Base-by-base conservation (phyloP, 2,888 invertebrate genomes). In the Leucozona laternaria region DNA sequence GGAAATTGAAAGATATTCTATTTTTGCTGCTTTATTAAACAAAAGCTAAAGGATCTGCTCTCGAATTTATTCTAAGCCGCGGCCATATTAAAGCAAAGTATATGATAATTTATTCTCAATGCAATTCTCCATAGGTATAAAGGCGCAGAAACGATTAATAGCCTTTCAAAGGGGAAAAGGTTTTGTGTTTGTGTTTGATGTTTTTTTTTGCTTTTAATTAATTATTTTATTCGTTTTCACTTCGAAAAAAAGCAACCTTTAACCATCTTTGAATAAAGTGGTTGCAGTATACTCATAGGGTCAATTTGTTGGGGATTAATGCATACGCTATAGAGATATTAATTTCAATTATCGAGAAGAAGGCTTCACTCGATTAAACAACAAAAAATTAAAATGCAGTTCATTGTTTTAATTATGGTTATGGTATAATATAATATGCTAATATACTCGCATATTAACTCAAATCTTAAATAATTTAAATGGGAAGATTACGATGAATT, bases 111-210 rank as follows among this genome's bases (percentile, higher is more conserved):
- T 68, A 25, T 53, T 50, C 5, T 45, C 20, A 20, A 28, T 37
- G n/a, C 31, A 45, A 17, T 20, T 17, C 15, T 5, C 7, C 17
- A 4, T 1, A 1, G 4, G 0, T 34, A 13, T 22, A n/a, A 68
- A 37, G 13, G 28, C 17, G 8, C 2, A 25, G 45, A 53, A 45
- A 78, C 70, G 85, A 80, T 80, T 81, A 78, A 80, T 78, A 55
- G 72, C 48, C 50, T 80, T 80, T 48, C 62, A 78, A 77, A 22
- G 0, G 34, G 40, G 37, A 37, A 85, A 76, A 64, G n/a, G n/a
- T n/a, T n/a, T n/a, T n/a, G n/a, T n/a, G n/a, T n/a, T 66, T 66
- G 60, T 71, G 66, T 57, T 84, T 79, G 84, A 68, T 48, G 72
- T 77, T 70, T 50, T 60, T 45, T 68, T 68, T 66, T 60, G 45